A percentile compares a stretch with the other conserved stretches of the same genome.
Conservation (phyloP, 2,888 invertebrate species). For the Marasmarcha lunaedactyla region DNA sequence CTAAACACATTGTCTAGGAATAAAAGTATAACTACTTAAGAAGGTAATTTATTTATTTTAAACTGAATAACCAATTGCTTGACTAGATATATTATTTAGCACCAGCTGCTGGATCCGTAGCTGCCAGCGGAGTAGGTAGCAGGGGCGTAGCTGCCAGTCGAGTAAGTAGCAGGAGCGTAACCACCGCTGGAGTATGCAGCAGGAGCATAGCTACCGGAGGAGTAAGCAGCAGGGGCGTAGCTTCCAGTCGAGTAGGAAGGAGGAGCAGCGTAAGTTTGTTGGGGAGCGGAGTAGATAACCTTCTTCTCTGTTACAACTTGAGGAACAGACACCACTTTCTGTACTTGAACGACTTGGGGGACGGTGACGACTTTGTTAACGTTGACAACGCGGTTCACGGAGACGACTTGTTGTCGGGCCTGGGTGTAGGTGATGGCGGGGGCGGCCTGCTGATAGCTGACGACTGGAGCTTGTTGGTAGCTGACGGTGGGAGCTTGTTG, state of each 20-base stretch:
- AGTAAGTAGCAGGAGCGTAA: background rate
- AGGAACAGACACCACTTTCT: slow-evolving; percentile 28
- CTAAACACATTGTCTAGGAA: no score
- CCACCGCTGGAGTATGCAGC: no score
- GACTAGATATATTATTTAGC: no score
- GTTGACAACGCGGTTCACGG: slow-evolving; percentile 26
- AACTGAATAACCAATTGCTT: no score
- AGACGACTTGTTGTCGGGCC: slow-evolving; percentile 18
- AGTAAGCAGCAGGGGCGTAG: no score
- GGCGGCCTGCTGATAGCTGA: background rate
- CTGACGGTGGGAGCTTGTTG: slow-evolving; percentile 1
- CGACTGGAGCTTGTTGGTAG: slow-evolving; percentile 5
- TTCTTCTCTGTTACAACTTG: slow-evolving; percentile 31
- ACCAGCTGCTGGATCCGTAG: slow-evolving; percentile 7
- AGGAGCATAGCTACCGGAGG: no score
- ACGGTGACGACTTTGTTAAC: slow-evolving; percentile 23
- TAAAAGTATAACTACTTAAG: no score
- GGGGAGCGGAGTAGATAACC: slow-evolving; percentile 16
- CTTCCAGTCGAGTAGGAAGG: no score
- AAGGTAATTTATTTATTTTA: no score
- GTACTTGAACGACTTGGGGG: slow-evolving; percentile 24
- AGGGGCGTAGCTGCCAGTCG: background rate
- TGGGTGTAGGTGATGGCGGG: slow-evolving; percentile 2
- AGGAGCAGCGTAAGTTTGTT: no score
- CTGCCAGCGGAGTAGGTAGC: background rate